phyloP scores from a whole-genome alignment of 1,140 invertebrate species.

The Steinernema khuongi region DNA sequence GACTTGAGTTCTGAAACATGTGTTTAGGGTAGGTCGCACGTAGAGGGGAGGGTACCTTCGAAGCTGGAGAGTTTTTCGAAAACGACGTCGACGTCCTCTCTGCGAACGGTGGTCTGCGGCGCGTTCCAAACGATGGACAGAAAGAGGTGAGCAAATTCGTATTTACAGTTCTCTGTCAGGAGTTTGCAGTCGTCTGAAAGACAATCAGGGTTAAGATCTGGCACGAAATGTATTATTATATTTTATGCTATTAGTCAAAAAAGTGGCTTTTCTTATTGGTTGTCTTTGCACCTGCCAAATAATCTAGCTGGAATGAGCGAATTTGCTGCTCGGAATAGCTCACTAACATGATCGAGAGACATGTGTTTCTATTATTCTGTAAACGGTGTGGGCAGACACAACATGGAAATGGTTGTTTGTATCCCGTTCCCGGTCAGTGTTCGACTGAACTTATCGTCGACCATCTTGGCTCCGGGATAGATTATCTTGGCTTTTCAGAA shows the following conservation, averaged over 20 bases:
- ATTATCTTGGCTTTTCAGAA: neutral
- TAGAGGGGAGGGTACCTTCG: neutral
- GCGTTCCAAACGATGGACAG: neutral
- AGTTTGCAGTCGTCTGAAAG: slow-evolving; percentile 9
- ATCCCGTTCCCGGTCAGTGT: neutral
- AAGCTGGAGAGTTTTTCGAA: neutral
- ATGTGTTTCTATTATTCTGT: too few relatives aligned
- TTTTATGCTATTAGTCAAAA: neutral
- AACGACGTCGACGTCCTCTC: neutral
- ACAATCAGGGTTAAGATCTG: too few relatives aligned
- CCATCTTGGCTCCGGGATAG: slow-evolving; percentile 1
- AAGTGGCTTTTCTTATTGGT: too few relatives aligned
- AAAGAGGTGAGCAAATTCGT: slow-evolving; percentile 7
- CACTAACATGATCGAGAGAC: too few relatives aligned
- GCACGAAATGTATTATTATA: too few relatives aligned
- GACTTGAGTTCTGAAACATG: neutral
- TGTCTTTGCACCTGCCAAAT: too few relatives aligned
- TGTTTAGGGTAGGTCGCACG: neutral
- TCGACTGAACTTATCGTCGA: neutral
- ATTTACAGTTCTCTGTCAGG: neutral
- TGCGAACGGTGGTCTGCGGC: neutral
- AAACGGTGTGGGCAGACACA: too few relatives aligned
- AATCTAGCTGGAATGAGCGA: too few relatives aligned
- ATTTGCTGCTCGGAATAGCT: too few relatives aligned
- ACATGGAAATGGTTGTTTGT: too few relatives aligned